These are phyloP conservation scores for Tolmerus cingulatus DNA, from an alignment of 2,888 invertebrate species.

Conservation along the genomic window DNA sequence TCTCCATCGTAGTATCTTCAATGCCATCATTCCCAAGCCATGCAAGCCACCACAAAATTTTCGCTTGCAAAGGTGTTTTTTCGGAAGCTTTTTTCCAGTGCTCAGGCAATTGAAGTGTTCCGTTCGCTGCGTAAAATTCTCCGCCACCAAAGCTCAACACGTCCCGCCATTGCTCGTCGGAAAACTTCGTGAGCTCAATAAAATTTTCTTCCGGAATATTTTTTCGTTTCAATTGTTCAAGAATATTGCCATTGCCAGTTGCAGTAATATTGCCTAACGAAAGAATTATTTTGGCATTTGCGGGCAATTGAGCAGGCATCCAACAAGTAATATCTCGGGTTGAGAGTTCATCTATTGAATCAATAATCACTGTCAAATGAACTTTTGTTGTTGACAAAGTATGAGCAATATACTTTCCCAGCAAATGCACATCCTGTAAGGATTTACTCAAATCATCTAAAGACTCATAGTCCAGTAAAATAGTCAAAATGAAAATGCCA, in stretches of 20 bases:
- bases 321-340: slow-evolving; percentile 69
- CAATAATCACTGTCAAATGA: slow-evolving; percentile 76
- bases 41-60: slow-evolving; percentile 70
- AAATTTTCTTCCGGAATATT: slow-evolving; percentile 57
- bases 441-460: slow-evolving; percentile 66
- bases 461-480: neutral
- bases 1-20: slow-evolving; percentile 66
- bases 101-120: slow-evolving; percentile 58
- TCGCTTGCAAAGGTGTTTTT: slow-evolving; percentile 61
- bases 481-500: too few species aligned
- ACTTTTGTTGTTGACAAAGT: slow-evolving; percentile 61
- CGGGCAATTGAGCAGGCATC: slow-evolving; percentile 78
- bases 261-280: neutral
- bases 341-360: slow-evolving; percentile 74
- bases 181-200: slow-evolving; percentile 57
- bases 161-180: slow-evolving; percentile 61
- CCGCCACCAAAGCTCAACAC: slow-evolving; percentile 60
- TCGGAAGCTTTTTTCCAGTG: slow-evolving; percentile 58
- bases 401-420: slow-evolving; percentile 68
- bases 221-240: slow-evolving; percentile 52
- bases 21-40: slow-evolving; percentile 69
- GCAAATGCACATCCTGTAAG: slow-evolving; percentile 75
- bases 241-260: slow-evolving; percentile 39
- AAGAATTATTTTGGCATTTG: slow-evolving; percentile 78
- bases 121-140: slow-evolving; percentile 60